Conservation (phyloP, 2,113 vertebrate genomes). For the Ibidorhyncha struthersii region DNA sequence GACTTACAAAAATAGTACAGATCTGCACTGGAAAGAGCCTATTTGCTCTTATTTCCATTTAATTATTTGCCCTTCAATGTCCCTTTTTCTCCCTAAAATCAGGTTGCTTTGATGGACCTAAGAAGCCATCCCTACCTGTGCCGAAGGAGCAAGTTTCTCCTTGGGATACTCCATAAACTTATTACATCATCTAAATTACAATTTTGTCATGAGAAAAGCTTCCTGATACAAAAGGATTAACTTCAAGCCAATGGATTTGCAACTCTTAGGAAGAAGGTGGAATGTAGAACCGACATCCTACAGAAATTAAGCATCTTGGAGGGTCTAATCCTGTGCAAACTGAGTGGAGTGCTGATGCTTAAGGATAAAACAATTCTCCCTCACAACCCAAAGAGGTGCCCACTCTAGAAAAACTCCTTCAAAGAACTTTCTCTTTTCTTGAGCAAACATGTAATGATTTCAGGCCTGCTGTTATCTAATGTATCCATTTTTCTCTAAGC, state of each 20-base stretch:
- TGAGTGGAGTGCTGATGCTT: not conserved
- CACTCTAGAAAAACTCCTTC: not conserved
- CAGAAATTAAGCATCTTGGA: not conserved
- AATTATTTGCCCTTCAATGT: not conserved
- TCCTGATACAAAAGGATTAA: not conserved
- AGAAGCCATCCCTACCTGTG: not conserved
- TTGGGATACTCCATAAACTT: not conserved
- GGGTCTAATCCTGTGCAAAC: not conserved
- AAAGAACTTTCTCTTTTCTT: slow-evolving; percentile 5
- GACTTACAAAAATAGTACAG: slow-evolving; percentile 14
- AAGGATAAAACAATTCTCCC: not conserved
- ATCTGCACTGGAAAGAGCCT: not conserved
- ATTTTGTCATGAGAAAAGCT: not conserved
- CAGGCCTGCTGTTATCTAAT: slow-evolving; percentile 21
- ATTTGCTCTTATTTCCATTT: not conserved
- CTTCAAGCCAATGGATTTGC: not conserved
- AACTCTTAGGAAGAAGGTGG: not conserved
- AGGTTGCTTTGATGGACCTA: not conserved
- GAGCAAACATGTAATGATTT: not conserved
- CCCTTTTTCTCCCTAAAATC: not conserved
- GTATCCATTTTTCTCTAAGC: slow-evolving; percentile 18
- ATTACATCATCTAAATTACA: not conserved
- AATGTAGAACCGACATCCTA: not conserved
- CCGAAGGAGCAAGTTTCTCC: not conserved
- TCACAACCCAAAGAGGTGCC: not conserved